phyloP scores from a whole-genome alignment of 2,113 vertebrate species.

The Lagopus muta region DNA sequence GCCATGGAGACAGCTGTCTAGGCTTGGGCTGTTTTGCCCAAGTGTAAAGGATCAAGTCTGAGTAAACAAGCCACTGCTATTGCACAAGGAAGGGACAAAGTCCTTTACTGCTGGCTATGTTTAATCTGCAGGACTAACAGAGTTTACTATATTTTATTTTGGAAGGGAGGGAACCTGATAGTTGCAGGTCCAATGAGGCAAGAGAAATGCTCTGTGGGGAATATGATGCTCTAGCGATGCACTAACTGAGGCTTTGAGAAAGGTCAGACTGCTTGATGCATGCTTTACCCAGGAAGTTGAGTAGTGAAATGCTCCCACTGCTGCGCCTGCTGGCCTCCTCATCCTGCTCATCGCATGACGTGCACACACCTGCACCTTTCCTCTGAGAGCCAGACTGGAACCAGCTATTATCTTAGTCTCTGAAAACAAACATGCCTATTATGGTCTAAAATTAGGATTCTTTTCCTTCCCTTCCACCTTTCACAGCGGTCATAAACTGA shows the following conservation, averaged over 20 bases:
- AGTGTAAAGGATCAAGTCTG: neutral
- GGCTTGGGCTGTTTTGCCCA: neutral
- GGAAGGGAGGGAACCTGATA: too few species aligned
- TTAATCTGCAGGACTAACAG: neutral
- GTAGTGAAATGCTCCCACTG: neutral
- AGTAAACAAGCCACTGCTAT: neutral
- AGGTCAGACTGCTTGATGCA: neutral
- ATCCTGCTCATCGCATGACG: neutral
- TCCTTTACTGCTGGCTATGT: neutral
- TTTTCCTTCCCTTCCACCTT: constrained; percentile 48
- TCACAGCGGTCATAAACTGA: neutral
- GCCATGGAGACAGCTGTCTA: neutral
- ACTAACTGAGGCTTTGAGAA: neutral
- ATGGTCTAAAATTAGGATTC: constrained; percentile 59
- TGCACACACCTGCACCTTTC: constrained; percentile 24
- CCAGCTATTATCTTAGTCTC: constrained; percentile 41
- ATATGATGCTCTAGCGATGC: neutral
- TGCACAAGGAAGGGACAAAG: neutral
- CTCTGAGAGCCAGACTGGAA: neutral
- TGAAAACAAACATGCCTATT: constrained; percentile 60
- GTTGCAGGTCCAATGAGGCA: neutral
- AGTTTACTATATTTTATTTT: neutral
- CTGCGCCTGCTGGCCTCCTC: neutral
- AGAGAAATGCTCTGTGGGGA: neutral
- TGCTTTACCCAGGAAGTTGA: neutral